These are phyloP conservation scores for Anoplolepis gracilipes DNA, from an alignment of 1,140 invertebrate species.

Conservation along the genomic window DNA sequence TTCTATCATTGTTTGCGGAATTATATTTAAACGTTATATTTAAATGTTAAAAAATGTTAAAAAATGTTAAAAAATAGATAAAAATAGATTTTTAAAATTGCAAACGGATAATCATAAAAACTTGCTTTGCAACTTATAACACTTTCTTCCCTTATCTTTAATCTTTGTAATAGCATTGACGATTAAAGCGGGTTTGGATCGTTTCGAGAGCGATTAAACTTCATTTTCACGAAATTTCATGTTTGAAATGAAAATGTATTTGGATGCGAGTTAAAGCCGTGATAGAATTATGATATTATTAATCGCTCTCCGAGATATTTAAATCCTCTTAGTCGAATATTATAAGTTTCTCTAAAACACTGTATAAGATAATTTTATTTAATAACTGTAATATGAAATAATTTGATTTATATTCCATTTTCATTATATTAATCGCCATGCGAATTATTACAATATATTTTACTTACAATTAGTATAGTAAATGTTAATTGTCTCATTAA, in stretches of 20 bases:
- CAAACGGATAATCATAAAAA: neutral
- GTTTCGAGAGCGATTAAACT: slow-evolving; percentile 13
- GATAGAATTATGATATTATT: slow-evolving; percentile 21
- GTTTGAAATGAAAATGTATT: slow-evolving; percentile 31
- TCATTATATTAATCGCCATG: neutral
- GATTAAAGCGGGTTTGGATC: slow-evolving; percentile 22
- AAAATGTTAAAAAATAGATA: too few species aligned
- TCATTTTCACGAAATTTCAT: slow-evolving; percentile 25
- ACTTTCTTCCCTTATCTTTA: slow-evolving; percentile 37
- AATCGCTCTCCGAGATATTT: slow-evolving; percentile 26
- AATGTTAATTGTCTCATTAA: too few species aligned
- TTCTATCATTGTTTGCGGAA: neutral
- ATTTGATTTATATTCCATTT: neutral
- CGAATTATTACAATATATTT: neutral
- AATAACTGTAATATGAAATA: slow-evolving; percentile 1
- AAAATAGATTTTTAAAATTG: neutral
- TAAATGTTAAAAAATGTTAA: neutral
- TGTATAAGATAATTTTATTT: neutral
- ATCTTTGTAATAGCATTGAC: slow-evolving; percentile 25
- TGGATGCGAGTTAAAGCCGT: slow-evolving; percentile 11
- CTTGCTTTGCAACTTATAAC: neutral
- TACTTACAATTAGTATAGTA: neutral
- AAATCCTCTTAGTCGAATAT: slow-evolving; percentile 24
- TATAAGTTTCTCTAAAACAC: neutral
- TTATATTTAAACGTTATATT: slow-evolving; percentile 21